Evolutionary conservation across 2,797 vertebrate species (phyloP), one percentile per base, ranked within the genome.

Genomic region (Syndactyla subalaris): DNA sequence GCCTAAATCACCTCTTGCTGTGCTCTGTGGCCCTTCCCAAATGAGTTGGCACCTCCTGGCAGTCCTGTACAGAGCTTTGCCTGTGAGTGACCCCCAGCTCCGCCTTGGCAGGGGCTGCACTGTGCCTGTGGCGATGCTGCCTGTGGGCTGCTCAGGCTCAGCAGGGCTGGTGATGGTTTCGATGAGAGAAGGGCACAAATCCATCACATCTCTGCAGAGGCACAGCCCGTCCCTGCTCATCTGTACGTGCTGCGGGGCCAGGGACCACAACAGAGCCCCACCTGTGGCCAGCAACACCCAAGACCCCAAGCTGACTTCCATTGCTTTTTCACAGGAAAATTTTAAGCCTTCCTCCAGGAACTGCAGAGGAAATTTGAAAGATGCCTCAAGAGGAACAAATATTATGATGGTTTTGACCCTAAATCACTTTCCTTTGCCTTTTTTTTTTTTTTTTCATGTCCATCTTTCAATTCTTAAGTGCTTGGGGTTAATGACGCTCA

Each of bases 261-360:
- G n/a, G 14, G 32, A 20, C 29, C 2, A 2, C 5, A 3, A 6
- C 0, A 0, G 38, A 70, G 62, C 46, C 29, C 36, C 10, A 14
- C 17, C 27, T 3, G 2, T 26, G 63, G 43, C 63, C 20, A 24
- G 68, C 36, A 68, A 49, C 29, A n/a, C n/a, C 41, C 0, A 1
- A 29, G 39, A 55, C 7, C n/a, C 30, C 2, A 3, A 16, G 9
- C 32, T 68, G 68, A 51, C 7, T 73, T 43, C 0, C 9, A 9
- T 1, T 70, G 19, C 2, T 68, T 71, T 78, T 55, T 61, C 38
- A 39, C 43, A 66, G 48, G 12, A 52, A 41, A 36, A 39, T 52
- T n/a, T 46, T 52, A 46, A 79, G 51, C 26, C 4, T 4, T 78
- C 5, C n/a, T 39, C 12, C 6, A 22, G 39, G 30, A 62, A 38